Evolutionary conservation across 1,140 invertebrate species (phyloP).

Genomic region (Elymnias hypermnestra): DNA sequence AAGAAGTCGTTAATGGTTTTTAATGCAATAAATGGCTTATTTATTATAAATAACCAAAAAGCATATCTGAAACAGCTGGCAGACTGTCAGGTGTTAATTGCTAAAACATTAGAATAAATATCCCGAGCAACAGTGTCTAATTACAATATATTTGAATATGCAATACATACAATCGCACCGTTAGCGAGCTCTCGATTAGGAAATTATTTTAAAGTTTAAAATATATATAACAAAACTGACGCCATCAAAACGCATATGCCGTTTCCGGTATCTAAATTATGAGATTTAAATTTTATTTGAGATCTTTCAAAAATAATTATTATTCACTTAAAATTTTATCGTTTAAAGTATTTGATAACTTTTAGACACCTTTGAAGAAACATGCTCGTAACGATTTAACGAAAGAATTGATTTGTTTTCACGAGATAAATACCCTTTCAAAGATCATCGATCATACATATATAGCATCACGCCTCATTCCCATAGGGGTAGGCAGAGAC

Average conservation of each 20-base stretch:
- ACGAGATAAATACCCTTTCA: too few relatives aligned
- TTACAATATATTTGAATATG: constrained; percentile 5
- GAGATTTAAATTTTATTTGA: not conserved
- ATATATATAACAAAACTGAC: not conserved
- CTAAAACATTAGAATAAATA: not conserved
- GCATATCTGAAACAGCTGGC: not conserved
- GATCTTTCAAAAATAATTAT: too few relatives aligned
- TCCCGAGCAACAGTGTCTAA: not conserved
- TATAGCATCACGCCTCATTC: too few relatives aligned
- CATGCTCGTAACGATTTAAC: too few relatives aligned
- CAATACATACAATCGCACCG: not conserved
- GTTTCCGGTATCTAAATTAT: not conserved
- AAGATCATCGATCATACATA: too few relatives aligned
- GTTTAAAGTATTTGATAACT: too few relatives aligned
- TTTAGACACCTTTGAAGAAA: too few relatives aligned
- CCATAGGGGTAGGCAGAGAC: too few relatives aligned
- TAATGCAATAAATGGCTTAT: not conserved
- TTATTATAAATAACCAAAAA: not conserved
- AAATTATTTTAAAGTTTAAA: not conserved
- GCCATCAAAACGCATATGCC: not conserved
- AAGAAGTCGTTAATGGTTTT: not conserved
- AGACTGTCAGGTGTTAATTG: constrained; percentile 2
- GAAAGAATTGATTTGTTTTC: too few relatives aligned
- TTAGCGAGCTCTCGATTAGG: not conserved
- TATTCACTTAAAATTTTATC: too few relatives aligned